Evolutionary conservation across 2,113 vertebrate species (phyloP).

Genomic region (Sorex fumeus): DNA sequence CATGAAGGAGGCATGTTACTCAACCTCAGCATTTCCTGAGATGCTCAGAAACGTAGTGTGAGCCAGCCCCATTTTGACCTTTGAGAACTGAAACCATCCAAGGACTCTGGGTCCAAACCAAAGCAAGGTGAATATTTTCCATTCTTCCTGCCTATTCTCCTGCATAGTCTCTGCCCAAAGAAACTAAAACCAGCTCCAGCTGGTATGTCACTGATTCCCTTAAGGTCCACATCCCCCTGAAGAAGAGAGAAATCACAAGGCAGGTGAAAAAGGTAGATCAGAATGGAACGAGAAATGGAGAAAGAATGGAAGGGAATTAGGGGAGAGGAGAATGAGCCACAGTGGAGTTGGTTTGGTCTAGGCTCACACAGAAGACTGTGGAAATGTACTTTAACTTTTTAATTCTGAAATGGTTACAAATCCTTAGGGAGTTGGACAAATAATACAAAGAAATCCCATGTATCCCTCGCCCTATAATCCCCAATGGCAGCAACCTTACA

Average conservation of each 20-base stretch:
- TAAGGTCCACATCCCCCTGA: background rate
- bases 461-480: background rate
- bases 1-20: background rate
- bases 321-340: too few species aligned
- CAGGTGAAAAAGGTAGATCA: background rate
- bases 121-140: background rate
- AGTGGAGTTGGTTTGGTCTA: background rate
- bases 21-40: conserved; percentile 17
- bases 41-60: background rate
- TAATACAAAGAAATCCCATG: background rate
- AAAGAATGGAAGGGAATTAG: rapidly evolving
- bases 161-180: background rate
- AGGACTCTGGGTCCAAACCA: background rate
- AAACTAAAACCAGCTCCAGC: background rate
- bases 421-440: conserved; percentile 17
- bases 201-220: background rate
- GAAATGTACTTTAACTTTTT: conserved; percentile 4
- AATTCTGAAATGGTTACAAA: background rate
- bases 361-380: background rate
- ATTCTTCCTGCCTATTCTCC: background rate
- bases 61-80: background rate
- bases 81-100: background rate
- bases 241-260: background rate
- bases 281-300: background rate
- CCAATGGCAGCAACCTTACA: background rate